Conservation (phyloP, 2,888 invertebrate genomes). For the Trachelus troglodyta region DNA sequence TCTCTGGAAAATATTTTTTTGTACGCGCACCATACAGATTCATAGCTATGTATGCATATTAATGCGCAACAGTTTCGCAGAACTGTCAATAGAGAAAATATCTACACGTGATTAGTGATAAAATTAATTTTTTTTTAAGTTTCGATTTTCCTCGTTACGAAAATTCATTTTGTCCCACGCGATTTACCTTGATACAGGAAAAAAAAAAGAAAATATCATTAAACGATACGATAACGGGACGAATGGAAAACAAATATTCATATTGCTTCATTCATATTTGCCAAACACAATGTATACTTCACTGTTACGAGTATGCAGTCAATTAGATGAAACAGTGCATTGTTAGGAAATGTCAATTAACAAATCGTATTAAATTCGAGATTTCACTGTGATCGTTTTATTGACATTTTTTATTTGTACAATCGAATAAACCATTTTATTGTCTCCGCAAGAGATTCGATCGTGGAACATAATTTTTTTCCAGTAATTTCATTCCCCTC, state of each 20-base stretch:
- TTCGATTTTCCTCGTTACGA: not conserved
- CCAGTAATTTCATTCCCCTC: not conserved
- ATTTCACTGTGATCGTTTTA: not conserved
- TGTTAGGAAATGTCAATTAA: not conserved
- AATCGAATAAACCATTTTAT: not conserved
- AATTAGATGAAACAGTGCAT: not conserved
- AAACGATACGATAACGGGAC: not conserved
- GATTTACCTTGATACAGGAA: not conserved
- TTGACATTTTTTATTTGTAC: not conserved
- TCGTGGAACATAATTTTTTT: not conserved
- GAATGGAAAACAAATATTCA: not conserved
- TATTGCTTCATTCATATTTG: not conserved
- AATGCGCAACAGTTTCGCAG: not conserved
- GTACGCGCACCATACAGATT: not conserved
- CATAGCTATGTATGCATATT: not conserved
- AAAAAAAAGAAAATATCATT: not conserved
- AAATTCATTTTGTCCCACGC: not conserved
- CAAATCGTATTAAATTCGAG: not conserved
- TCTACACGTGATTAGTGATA: not conserved
- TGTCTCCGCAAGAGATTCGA: not conserved
- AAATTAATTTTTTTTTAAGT: not conserved
- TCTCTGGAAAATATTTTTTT: not conserved
- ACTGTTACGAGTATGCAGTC: not conserved
- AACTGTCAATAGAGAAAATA: not conserved
- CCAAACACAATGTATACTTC: not conserved